Percentiles rank a stretch among this genome's conserved stretches.
Conservation (phyloP, 2,113 vertebrate species). For the Hoplias malabaricus region DNA sequence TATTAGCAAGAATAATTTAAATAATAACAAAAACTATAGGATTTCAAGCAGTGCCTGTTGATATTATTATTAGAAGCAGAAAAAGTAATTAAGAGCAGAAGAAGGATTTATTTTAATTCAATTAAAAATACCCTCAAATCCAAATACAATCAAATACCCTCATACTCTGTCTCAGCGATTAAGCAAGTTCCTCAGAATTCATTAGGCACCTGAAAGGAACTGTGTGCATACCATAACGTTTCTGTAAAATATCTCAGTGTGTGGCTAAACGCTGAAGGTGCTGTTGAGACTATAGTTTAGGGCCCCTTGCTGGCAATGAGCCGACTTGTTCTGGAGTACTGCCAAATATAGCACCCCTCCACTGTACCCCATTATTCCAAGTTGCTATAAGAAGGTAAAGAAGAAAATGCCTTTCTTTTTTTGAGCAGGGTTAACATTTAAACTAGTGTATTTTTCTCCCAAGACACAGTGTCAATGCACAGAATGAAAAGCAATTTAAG, state of each 20-base stretch:
- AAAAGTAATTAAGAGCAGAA: no score
- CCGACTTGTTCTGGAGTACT: not conserved
- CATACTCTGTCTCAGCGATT: not conserved
- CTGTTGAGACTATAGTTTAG: not conserved
- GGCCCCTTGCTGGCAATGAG: not conserved
- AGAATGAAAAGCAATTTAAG: not conserved
- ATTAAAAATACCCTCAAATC: no score
- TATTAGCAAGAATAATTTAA: no score
- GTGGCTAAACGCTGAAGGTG: slow-evolving; percentile 6
- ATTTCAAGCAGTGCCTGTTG: no score
- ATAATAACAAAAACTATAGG: no score
- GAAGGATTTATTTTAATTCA: no score
- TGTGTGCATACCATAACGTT: not conserved
- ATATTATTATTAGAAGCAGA: no score
- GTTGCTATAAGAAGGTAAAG: not conserved
- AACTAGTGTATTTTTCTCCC: no score
- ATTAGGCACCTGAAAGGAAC: not conserved
- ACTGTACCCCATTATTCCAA: not conserved
- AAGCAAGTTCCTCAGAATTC: not conserved
- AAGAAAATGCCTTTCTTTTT: not conserved
- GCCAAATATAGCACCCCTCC: not conserved
- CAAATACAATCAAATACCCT: not conserved
- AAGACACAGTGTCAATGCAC: not conserved
- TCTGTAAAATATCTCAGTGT: not conserved
- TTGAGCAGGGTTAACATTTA: not conserved